Evolutionary conservation across 2,797 vertebrate genomes (phyloP).

Genomic region (Manis javanica): DNA sequence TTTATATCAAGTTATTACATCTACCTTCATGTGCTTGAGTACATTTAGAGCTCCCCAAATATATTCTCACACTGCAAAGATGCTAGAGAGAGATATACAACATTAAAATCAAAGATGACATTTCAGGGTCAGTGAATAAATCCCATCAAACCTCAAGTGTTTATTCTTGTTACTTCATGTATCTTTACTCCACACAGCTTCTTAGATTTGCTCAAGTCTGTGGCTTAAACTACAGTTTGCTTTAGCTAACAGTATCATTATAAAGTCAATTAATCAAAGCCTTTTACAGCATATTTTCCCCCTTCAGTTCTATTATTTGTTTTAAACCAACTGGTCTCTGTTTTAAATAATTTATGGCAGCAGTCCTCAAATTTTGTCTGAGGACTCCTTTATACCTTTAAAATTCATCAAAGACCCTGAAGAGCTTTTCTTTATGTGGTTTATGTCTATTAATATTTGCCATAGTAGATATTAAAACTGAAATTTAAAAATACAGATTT

Average conservation of each 20-base stretch:
- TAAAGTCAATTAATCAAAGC: slow-evolving; percentile 71
- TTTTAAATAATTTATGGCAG: background rate
- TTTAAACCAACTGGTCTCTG: background rate
- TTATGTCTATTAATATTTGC: background rate
- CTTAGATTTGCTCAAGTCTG: slow-evolving; percentile 61
- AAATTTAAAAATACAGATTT: background rate
- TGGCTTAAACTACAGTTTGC: slow-evolving; percentile 65
- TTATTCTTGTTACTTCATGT: slow-evolving; percentile 80
- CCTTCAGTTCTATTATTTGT: slow-evolving; percentile 27
- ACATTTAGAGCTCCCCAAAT: slow-evolving; percentile 66
- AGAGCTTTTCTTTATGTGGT: background rate
- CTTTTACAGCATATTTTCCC: background rate
- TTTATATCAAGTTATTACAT: slow-evolving; percentile 78
- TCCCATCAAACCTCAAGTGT: slow-evolving; percentile 79
- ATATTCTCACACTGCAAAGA: slow-evolving; percentile 68
- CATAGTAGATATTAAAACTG: background rate
- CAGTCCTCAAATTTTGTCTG: background rate
- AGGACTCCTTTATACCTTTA: background rate
- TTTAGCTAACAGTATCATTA: slow-evolving; percentile 63
- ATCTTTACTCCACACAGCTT: slow-evolving; percentile 75
- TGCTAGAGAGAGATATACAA: slow-evolving; percentile 74
- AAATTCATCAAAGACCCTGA: background rate
- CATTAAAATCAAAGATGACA: slow-evolving; percentile 82
- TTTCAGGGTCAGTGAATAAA: slow-evolving; percentile 86
- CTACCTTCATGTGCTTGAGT: slow-evolving; percentile 71